These are phyloP conservation scores for Philereme transversata DNA, from an alignment of 2,888 invertebrate genomes.

Conservation along the genomic window DNA sequence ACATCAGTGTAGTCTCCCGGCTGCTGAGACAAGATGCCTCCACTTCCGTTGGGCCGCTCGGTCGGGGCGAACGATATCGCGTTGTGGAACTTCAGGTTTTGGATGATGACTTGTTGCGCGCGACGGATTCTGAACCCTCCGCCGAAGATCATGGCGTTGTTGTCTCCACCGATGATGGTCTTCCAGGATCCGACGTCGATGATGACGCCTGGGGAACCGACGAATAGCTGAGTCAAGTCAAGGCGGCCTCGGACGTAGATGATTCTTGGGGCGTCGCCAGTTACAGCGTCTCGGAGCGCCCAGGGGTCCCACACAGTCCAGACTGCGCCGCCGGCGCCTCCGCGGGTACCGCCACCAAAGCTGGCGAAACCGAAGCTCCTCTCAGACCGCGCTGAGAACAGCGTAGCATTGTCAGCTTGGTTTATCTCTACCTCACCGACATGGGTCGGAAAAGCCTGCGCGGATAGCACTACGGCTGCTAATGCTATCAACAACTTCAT, in stretches of 20 bases:
- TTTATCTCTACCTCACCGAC: neutral
- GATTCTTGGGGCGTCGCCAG: constrained; percentile 6
- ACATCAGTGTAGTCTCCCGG: constrained; percentile 28
- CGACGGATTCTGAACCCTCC: constrained; percentile 30
- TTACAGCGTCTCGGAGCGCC: constrained; percentile 27
- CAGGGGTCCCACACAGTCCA: constrained; percentile 31
- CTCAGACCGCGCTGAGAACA: constrained; percentile 1
- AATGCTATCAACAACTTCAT: constrained; percentile 24
- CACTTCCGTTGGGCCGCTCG: constrained; percentile 28
- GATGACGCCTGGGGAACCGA: constrained; percentile 30
- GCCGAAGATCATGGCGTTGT: constrained; percentile 26
- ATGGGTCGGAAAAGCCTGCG: constrained; percentile 16
- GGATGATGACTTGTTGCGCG: constrained; percentile 28
- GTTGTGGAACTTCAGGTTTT: constrained; percentile 32
- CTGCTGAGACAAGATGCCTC: constrained; percentile 15
- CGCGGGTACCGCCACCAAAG: constrained; percentile 26
- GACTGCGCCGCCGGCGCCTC: constrained; percentile 30
- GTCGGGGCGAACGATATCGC: constrained; percentile 30
- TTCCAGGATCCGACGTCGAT: constrained; percentile 28
- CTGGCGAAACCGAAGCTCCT: constrained; percentile 22
- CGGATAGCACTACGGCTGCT: constrained; percentile 17
- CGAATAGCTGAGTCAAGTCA: constrained; percentile 27
- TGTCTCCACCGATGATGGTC: constrained; percentile 29
- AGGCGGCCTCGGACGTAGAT: constrained; percentile 30
- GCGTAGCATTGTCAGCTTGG: constrained; percentile 11